These are phyloP conservation scores for Molossus molossus DNA, from an alignment of 2,797 vertebrate species.

Conservation along the genomic window DNA sequence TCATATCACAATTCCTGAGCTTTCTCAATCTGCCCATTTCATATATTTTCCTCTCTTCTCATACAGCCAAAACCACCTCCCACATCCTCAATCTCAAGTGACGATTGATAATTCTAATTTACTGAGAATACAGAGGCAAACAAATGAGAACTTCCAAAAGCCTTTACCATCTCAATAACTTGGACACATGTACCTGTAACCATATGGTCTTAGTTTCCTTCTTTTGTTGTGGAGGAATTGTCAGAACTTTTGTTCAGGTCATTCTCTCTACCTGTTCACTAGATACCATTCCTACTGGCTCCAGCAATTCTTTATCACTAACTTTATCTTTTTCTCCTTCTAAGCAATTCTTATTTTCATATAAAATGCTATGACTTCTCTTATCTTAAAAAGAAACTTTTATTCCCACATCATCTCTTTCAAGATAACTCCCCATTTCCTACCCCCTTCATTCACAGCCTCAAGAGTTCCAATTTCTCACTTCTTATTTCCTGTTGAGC, in stretches of 20 bases:
- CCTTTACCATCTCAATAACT: neutral
- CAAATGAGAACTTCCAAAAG: slow-evolving; percentile 45
- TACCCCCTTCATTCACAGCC: neutral
- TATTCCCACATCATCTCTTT: neutral
- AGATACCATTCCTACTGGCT: neutral
- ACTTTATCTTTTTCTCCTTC: neutral
- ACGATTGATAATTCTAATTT: neutral
- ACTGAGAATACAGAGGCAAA: slow-evolving; percentile 4
- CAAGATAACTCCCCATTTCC: neutral
- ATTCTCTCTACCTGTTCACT: neutral
- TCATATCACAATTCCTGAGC: slow-evolving; percentile 2
- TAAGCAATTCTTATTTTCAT: slow-evolving; percentile 24
- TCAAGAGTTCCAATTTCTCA: neutral
- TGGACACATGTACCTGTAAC: neutral
- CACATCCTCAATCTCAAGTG: slow-evolving; percentile 4
- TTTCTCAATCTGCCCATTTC: neutral
- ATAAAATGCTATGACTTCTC: neutral
- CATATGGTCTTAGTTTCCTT: neutral
- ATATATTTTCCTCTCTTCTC: neutral
- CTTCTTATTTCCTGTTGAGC: neutral
- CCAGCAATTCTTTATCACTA: slow-evolving; percentile 8
- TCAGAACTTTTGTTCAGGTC: neutral
- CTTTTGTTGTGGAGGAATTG: neutral
- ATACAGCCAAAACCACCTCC: neutral
- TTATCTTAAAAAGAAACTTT: neutral